phyloP scores from a whole-genome alignment of 2,888 invertebrate genomes.

The Orthosia gracilis region DNA sequence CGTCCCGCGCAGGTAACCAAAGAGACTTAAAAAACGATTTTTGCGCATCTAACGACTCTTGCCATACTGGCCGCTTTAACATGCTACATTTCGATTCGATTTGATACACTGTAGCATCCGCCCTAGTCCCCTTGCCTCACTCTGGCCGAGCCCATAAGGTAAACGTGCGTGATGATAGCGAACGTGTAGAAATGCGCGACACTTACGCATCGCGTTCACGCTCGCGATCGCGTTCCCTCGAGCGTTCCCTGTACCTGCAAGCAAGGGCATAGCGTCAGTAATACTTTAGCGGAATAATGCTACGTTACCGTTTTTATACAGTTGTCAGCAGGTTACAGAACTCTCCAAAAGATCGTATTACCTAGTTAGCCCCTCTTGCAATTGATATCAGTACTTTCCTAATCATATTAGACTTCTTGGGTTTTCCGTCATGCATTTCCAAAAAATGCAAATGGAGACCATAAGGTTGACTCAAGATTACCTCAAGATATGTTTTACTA shows the following conservation, averaged over 20 bases:
- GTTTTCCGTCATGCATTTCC: background rate
- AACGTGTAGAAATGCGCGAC: slow-evolving; percentile 64
- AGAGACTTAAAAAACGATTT: too few relatives aligned
- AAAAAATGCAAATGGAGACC: too few relatives aligned
- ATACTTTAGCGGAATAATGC: slow-evolving; percentile 42
- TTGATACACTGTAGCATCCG: background rate
- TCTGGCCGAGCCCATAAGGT: slow-evolving; percentile 19
- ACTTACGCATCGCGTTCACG: slow-evolving; percentile 92
- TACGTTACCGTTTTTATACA: slow-evolving; percentile 8
- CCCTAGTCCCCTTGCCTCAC: background rate
- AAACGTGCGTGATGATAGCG: slow-evolving; percentile 56
- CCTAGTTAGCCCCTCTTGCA: slow-evolving; percentile 34
- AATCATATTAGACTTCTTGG: background rate
- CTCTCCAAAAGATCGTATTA: slow-evolving; percentile 17
- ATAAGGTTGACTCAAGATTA: too few relatives aligned
- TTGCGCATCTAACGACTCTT: too few relatives aligned
- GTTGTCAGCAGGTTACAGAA: slow-evolving; percentile 17
- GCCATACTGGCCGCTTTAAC: too few relatives aligned
- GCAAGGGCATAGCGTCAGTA: slow-evolving; percentile 71
- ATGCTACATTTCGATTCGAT: too few relatives aligned
- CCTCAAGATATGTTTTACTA: background rate
- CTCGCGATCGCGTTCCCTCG: slow-evolving; percentile 93
- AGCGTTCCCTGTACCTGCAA: slow-evolving; percentile 93
- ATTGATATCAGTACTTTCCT: background rate
- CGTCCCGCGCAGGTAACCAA: too few relatives aligned